Evolutionary conservation across 2,113 vertebrate genomes (phyloP), one percentile per base, ranked within the genome.

Genomic region (Vidua chalybeata): DNA sequence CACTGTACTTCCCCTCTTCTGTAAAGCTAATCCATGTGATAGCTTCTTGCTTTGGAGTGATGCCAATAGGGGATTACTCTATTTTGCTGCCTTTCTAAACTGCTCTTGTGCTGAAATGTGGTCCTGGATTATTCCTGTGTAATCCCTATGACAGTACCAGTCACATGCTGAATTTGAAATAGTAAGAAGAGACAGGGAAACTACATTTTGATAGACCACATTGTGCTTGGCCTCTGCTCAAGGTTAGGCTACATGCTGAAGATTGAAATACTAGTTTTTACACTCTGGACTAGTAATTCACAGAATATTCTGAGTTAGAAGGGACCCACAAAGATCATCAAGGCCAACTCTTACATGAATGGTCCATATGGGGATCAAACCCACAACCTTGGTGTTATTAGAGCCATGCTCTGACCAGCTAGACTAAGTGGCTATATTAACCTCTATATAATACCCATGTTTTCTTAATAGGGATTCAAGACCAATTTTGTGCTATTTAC

Each of bases 121-220:
- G 62, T 76, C 87, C 77, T 93, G 89, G 58, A 95, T 96, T 96
- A 95, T 95, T 95, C 45, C 45, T 8, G 3, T 62, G 45, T 95
- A 89, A 95, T 93, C 81, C 62, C 63, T 85, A 1, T 46, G 41
- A 76, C 41, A 54, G 74, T 64, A 67, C 28, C 56, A 86, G 69
- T 63, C 43, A 71, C 2, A 2, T 93, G 76, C 52, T 59, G 22
- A 64, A 87, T 30, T 89, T 52, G 69, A 86, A 79, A 23, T 9
- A 79, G n/a, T 4, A 1, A 68, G 77, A 87, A 93, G 49, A 84
- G 73, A 77, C 55, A 73, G 66, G 10, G 26, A 64, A 64, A 64
- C 45, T n/a, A 39, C 4, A 4, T 35, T 73, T 41, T 52, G 48
- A 28, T 19, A 48, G 49, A 37, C 49, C 18, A 33, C 27, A 39